Base-by-base conservation (phyloP, 2,888 invertebrate genomes). In the Willowsia nigromaculata region DNA sequence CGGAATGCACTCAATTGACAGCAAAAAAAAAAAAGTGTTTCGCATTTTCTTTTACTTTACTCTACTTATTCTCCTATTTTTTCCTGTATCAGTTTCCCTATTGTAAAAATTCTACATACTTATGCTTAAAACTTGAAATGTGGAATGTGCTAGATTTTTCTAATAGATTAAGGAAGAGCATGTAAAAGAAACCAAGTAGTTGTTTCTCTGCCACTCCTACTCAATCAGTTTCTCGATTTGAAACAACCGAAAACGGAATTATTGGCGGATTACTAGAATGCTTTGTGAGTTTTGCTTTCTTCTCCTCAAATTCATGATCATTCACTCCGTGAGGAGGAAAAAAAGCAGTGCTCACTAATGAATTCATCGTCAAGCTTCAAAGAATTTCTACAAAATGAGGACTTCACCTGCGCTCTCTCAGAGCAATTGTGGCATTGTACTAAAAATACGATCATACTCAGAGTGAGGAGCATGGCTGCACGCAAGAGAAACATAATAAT, bases 1-100 rank as follows among this genome's bases (percentile, higher is more conserved):
- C 68, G 84, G 59, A 74, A 86, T 86, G 85, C 85, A 86, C 65
- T 80, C 85, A 78, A 86, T 86, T 86, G 85, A 86, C 85, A 86
- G 80, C 43, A 53, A 37, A 50, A 65, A 53, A 37, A 50, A 65
- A 56, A 78, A 86, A 86, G 78, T 78, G 76, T 27, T 47, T 59
- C 59, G 59, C 85, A 59, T 85, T 71, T 76, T 27, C 56, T 56
- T 56, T 56, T 43, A 43, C 47, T 74, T 22, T 22, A 78, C 56
- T 78, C 78, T 18, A 50, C 50, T 78, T 33, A 27, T 53, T 78
- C 9, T 53, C 15, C 56, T 33, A 37, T 9, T 59, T 59, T 25
- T 18, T 18, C 37, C 65, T 33, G 37, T 65, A 65, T 3, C 13
- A 27, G 15, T 47, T 43, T 47, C 43, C 13, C 47, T 50, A 74